Conservation (phyloP, 2,888 invertebrate genomes). For the Eretmocerus hayati region DNA sequence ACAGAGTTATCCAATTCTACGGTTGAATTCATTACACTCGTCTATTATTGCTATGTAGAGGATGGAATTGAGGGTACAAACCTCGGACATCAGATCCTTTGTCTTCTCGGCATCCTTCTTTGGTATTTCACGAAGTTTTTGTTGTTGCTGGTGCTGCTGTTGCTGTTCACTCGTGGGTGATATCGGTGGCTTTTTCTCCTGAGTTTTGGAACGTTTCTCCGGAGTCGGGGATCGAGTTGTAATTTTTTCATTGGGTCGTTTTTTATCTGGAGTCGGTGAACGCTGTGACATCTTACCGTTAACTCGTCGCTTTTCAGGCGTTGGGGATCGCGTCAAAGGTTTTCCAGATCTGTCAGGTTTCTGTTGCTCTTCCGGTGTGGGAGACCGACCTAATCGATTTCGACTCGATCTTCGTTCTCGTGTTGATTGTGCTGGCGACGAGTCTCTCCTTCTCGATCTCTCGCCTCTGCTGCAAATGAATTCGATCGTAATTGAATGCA, state of each 20-base stretch:
- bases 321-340: constrained; percentile 1
- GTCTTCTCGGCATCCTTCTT: constrained; percentile 7
- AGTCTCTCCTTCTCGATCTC: constrained; percentile 5
- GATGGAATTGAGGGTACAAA: background rate
- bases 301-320: background rate
- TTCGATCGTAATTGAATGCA: no score
- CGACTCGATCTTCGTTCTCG: background rate
- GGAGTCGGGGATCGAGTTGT: constrained; percentile 1
- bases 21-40: no score
- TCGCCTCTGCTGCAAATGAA: no score
- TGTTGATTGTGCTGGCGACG: constrained; percentile 8
- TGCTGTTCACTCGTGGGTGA: constrained; percentile 9
- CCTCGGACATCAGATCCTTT: constrained; percentile 14
- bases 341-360: background rate
- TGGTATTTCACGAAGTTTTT: background rate
- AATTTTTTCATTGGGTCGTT: background rate
- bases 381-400: background rate
- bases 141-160: no score
- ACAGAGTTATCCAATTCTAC: no score
- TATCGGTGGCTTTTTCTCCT: constrained; percentile 17
- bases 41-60: no score
- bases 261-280: constrained; percentile 3
- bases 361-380: constrained; percentile 6
- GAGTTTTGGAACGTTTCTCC: constrained; percentile 4
- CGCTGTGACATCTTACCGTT: background rate